These are phyloP conservation scores for Eueides isabella DNA, from an alignment of 1,140 invertebrate genomes.

Conservation along the genomic window DNA sequence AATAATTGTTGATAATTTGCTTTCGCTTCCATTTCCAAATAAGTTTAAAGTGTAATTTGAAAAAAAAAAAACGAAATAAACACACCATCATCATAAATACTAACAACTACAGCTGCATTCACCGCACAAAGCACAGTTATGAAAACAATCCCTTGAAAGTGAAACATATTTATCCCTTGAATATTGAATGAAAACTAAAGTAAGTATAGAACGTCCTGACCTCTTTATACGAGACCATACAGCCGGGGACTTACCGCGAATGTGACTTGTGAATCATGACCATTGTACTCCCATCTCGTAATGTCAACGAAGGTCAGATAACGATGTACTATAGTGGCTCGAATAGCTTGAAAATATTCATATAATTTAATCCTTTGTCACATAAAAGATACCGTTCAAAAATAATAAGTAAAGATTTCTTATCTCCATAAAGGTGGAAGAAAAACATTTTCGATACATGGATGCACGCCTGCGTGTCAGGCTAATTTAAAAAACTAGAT, in stretches of 20 bases:
- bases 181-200: constrained; percentile 31
- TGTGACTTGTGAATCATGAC: constrained; percentile 2
- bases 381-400: no score
- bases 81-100: constrained; percentile 42
- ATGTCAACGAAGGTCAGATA: background rate
- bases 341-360: no score
- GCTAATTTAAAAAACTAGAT: no score
- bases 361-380: no score
- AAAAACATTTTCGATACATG: no score
- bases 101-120: constrained; percentile 35
- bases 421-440: no score
- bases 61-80: constrained; percentile 15
- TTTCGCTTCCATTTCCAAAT: background rate
- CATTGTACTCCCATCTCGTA: background rate
- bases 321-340: background rate
- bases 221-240: constrained; percentile 11
- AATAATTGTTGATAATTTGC: background rate
- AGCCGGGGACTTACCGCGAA: background rate
- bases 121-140: constrained; percentile 28
- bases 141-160: constrained; percentile 20
- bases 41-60: background rate
- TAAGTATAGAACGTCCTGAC: background rate
- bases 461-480: no score
- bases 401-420: no score
- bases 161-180: constrained; percentile 24